phyloP scores from a whole-genome alignment of 2,113 vertebrate genomes.

The Leucosticte australis region DNA sequence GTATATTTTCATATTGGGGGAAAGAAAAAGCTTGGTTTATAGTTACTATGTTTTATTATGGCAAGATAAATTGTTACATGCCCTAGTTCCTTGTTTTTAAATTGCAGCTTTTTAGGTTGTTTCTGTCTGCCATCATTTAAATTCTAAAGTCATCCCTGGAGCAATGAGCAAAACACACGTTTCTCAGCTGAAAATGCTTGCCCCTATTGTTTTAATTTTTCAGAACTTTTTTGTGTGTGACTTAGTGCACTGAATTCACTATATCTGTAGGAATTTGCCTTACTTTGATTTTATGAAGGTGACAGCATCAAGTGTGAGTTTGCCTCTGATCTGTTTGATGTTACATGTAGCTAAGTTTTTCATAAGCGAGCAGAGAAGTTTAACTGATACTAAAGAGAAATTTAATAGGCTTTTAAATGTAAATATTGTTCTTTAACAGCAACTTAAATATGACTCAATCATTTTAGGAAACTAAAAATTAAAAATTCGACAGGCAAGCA shows the following conservation, averaged over 20 bases:
- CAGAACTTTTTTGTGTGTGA: not conserved
- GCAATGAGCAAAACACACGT: not conserved
- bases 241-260: not conserved
- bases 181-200: not conserved
- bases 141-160: not conserved
- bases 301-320: not conserved
- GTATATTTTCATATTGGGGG: not conserved
- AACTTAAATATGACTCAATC: not conserved
- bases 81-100: not conserved
- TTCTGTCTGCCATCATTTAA: not conserved
- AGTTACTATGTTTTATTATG: not conserved
- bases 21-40: not conserved
- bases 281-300: not conserved
- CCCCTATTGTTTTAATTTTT: not conserved
- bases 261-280: not conserved
- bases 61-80: not conserved
- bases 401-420: not conserved
- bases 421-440: not conserved
- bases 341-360: not conserved
- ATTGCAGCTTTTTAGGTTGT: not conserved
- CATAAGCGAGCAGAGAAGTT: not conserved
- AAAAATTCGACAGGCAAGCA: not conserved
- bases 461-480: not conserved
- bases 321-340: not conserved
- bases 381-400: not conserved